Evolutionary conservation across 92 coral and sea anemone genomes (phyloP).

Genomic region (Umimayanthus kanabou): DNA sequence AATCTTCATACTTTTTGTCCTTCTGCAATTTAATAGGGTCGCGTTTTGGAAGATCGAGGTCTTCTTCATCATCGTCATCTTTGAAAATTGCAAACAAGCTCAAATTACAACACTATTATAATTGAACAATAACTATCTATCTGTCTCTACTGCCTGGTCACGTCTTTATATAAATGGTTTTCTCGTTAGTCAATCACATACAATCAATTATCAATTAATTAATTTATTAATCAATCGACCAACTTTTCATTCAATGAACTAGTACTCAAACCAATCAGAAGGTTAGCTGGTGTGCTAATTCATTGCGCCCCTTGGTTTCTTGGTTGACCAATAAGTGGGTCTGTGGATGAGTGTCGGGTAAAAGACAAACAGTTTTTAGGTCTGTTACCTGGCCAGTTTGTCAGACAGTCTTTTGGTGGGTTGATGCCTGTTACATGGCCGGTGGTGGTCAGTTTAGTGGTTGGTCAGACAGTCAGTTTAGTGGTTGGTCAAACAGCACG

Average conservation of each 20-base stretch:
- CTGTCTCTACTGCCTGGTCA: neutral
- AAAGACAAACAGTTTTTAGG: neutral
- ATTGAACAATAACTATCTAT: neutral
- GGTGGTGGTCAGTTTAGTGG: neutral
- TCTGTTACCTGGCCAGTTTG: neutral
- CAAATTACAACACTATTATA: neutral
- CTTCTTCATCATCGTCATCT: constrained; percentile 70
- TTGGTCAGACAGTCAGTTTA: too few species aligned
- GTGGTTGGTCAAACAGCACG: too few species aligned
- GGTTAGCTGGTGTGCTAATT: neutral
- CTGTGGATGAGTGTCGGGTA: neutral
- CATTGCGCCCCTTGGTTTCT: neutral
- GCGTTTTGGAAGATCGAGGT: constrained; percentile 80
- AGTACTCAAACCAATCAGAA: neutral
- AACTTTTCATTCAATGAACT: neutral
- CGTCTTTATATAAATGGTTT: too few species aligned
- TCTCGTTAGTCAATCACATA: neutral
- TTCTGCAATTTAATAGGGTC: constrained; percentile 70
- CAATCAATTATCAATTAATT: neutral
- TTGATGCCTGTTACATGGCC: too few species aligned
- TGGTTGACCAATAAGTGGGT: neutral
- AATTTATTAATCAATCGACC: neutral
- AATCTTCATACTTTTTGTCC: constrained; percentile 77
- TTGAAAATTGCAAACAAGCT: neutral
- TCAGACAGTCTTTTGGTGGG: too few species aligned